Conservation (phyloP, 2,888 invertebrate species). For the Terebella lapidaria region DNA sequence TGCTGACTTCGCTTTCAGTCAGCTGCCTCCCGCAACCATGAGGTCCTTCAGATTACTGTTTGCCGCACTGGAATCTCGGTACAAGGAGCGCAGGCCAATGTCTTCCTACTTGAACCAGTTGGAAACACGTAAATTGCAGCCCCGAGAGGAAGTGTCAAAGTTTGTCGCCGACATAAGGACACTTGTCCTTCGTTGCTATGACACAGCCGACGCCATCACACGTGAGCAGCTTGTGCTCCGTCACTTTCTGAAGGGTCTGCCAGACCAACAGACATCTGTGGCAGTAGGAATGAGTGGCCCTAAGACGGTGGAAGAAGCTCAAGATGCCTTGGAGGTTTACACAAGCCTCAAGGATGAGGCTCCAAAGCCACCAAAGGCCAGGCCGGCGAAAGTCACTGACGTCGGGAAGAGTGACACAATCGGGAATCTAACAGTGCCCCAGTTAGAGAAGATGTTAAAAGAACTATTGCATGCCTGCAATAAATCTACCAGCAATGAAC, state of each 20-base stretch:
- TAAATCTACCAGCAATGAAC: too few relatives aligned
- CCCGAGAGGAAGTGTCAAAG: constrained; percentile 16
- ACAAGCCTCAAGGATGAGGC: constrained; percentile 14
- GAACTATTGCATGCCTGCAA: too few relatives aligned
- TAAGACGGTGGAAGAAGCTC: constrained; percentile 17
- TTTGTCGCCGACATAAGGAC: constrained; percentile 16
- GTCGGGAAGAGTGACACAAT: neutral
- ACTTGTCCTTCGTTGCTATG: constrained; percentile 4
- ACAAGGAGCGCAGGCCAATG: constrained; percentile 10
- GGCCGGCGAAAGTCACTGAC: neutral
- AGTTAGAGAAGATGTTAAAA: too few relatives aligned
- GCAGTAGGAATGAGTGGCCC: constrained; percentile 18
- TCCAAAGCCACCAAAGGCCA: neutral
- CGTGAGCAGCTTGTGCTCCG: constrained; percentile 17
- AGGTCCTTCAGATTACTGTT: constrained; percentile 1
- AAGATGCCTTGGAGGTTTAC: constrained; percentile 16
- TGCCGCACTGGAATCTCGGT: constrained; percentile 12
- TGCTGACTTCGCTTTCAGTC: constrained; percentile 18
- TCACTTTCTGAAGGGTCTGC: constrained; percentile 18
- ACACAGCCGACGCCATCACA: constrained; percentile 10
- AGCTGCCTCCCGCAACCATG: constrained; percentile 5
- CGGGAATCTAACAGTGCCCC: neutral
- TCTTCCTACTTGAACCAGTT: constrained; percentile 18
- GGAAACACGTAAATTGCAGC: constrained; percentile 10
- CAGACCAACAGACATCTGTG: constrained; percentile 13